Evolutionary conservation across 2,888 invertebrate species (phyloP).

Genomic region (Idaea aversata): DNA sequence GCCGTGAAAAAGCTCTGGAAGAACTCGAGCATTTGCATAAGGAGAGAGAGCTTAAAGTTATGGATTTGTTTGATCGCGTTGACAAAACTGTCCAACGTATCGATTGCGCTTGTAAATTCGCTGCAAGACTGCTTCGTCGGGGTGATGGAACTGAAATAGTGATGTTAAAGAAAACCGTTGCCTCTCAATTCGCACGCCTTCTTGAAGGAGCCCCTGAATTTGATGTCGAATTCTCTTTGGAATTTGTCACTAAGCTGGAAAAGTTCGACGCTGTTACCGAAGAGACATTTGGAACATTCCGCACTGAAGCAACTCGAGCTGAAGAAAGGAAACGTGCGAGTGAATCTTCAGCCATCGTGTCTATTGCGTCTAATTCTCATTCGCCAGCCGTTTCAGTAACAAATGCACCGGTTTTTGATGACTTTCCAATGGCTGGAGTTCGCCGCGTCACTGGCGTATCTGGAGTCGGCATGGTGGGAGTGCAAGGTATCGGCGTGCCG

Average conservation of each 20-base stretch:
- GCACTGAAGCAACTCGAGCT: slow-evolving; percentile 82
- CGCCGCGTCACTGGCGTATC: slow-evolving; percentile 65
- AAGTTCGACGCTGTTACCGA: slow-evolving; percentile 87
- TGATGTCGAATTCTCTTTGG: slow-evolving; percentile 88
- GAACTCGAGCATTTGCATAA: slow-evolving; percentile 89
- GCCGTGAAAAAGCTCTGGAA: slow-evolving; percentile 87
- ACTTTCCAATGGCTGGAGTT: slow-evolving; percentile 79
- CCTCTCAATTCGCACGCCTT: slow-evolving; percentile 87
- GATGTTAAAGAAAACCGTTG: slow-evolving; percentile 89
- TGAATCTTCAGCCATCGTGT: slow-evolving; percentile 68
- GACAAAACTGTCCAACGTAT: slow-evolving; percentile 92
- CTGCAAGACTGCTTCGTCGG: slow-evolving; percentile 88
- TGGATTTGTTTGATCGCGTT: slow-evolving; percentile 91
- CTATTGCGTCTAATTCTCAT: slow-evolving; percentile 65
- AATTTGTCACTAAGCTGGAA: slow-evolving; percentile 89
- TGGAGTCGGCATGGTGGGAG: slow-evolving; percentile 53
- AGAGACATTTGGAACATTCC: slow-evolving; percentile 87
- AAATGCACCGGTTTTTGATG: slow-evolving; percentile 89
- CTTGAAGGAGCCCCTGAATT: slow-evolving; percentile 91
- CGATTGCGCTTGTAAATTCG: slow-evolving; percentile 92
- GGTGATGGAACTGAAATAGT: slow-evolving; percentile 93
- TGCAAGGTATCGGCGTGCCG: slow-evolving; percentile 50
- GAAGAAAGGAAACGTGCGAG: slow-evolving; percentile 77
- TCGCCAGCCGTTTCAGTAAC: slow-evolving; percentile 79
- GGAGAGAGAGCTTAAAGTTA: slow-evolving; percentile 91